Conservation (phyloP, 1,140 invertebrate genomes). For the Ctenoplectra terminalis region DNA sequence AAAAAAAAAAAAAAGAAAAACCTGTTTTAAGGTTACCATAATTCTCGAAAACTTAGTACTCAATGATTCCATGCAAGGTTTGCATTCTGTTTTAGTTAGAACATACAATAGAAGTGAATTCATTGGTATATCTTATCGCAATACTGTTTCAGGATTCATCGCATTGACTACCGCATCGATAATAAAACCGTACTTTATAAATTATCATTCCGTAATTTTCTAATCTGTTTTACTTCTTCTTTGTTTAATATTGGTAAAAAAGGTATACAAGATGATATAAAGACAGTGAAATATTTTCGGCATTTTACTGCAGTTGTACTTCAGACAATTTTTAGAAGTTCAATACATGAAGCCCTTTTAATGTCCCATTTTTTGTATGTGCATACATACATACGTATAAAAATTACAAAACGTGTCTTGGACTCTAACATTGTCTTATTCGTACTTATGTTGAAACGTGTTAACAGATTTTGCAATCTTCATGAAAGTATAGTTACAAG, state of each 20-base stretch:
- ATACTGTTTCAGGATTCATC: not conserved
- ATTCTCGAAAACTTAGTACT: constrained; percentile 29
- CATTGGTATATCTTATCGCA: not conserved
- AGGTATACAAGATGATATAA: constrained; percentile 21
- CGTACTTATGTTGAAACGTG: constrained; percentile 26
- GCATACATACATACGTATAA: constrained; percentile 29
- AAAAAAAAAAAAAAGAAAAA: too few species aligned
- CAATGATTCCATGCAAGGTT: constrained; percentile 16
- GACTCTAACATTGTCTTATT: constrained; percentile 17
- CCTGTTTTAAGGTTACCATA: constrained; percentile 42
- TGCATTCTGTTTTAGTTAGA: constrained; percentile 14
- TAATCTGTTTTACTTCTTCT: constrained; percentile 13
- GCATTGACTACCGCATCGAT: constrained; percentile 12
- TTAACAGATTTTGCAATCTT: constrained; percentile 5
- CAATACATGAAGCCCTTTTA: constrained; percentile 21
- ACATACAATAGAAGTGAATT: constrained; percentile 13
- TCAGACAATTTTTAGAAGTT: constrained; percentile 17
- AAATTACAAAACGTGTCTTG: constrained; percentile 41
- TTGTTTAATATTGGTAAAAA: not conserved
- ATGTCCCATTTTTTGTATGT: constrained; percentile 12
- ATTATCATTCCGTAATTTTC: constrained; percentile 41
- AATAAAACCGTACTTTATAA: constrained; percentile 28
- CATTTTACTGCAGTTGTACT: constrained; percentile 42
- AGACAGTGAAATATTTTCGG: constrained; percentile 25
- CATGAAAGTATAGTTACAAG: not conserved